Percentiles rank a stretch among this genome's conserved stretches.
phyloP scores from a whole-genome alignment of 2,113 vertebrate genomes.

The Oxyruncus cristatus region DNA sequence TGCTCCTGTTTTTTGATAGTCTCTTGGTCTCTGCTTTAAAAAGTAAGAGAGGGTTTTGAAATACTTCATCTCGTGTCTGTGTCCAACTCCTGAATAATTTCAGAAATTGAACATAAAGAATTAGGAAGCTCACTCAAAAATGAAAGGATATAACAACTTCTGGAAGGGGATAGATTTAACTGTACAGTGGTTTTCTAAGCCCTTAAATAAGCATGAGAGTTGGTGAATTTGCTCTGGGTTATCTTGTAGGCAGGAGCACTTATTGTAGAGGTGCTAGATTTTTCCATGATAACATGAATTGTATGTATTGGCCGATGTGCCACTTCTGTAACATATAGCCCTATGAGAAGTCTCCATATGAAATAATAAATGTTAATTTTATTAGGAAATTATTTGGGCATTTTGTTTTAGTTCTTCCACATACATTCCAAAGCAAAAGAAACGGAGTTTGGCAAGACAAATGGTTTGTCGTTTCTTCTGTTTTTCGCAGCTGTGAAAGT shows the following conservation, averaged over 20 bases:
- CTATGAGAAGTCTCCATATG: not conserved
- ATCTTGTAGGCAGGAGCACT: not conserved
- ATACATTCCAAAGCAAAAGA: not conserved
- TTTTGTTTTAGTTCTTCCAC: not conserved
- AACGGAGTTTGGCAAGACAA: not conserved
- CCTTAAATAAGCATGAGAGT: not conserved
- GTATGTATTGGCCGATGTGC: not conserved
- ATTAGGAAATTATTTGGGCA: not conserved
- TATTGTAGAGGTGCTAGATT: not conserved
- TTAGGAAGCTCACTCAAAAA: not conserved
- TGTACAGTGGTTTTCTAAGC: not conserved
- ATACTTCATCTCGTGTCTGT: not conserved
- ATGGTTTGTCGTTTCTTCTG: not conserved
- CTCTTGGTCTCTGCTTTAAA: not conserved
- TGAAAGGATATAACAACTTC: not conserved
- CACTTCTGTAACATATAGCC: not conserved
- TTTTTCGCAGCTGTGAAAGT: not conserved
- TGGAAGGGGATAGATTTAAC: not conserved
- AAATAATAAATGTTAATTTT: not conserved
- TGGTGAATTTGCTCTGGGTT: not conserved
- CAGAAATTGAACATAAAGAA: not conserved
- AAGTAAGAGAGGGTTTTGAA: not conserved
- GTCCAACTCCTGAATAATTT: not conserved
- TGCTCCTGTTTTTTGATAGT: not conserved
- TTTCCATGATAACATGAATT: not conserved